Conservation (phyloP, 2,113 vertebrate genomes). For the Paedocypris sp. region DNA sequence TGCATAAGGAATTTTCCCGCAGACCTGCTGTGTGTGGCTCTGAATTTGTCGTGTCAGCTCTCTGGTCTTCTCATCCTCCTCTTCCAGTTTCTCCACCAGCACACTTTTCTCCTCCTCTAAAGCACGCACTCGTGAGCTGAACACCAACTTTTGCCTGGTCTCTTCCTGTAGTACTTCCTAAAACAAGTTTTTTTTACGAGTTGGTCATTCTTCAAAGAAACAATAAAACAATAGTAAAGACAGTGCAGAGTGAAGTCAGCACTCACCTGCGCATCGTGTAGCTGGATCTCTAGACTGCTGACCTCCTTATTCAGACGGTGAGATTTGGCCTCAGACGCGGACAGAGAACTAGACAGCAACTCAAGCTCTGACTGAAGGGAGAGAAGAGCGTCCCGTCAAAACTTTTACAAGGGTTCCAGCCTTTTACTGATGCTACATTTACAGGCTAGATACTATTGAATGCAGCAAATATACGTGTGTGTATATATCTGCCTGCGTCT, state of each 20-base stretch:
- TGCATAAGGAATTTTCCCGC: not conserved
- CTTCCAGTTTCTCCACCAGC: constrained; percentile 74
- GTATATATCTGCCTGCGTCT: no score
- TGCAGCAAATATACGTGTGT: no score
- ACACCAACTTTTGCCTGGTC: constrained; percentile 70
- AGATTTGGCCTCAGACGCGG: constrained; percentile 67
- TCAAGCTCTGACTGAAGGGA: constrained; percentile 70
- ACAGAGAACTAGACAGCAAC: constrained; percentile 54
- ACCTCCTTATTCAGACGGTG: constrained; percentile 74
- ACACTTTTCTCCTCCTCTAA: constrained; percentile 72
- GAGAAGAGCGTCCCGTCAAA: no score
- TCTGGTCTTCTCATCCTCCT: constrained; percentile 66
- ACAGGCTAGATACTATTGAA: no score
- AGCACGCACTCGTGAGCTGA: constrained; percentile 66
- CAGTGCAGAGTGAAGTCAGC: not conserved
- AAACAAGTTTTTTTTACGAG: no score
- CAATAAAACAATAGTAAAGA: not conserved
- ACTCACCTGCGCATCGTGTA: constrained; percentile 74
- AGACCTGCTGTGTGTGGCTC: constrained; percentile 41
- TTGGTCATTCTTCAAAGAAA: not conserved
- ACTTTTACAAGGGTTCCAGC: no score
- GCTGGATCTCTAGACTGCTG: constrained; percentile 68
- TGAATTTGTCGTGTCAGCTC: constrained; percentile 66
- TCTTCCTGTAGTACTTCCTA: constrained; percentile 81
- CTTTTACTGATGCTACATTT: no score